These are phyloP conservation scores for Eudyptes chrysolophus DNA, from an alignment of 2,113 vertebrate genomes.

Conservation along the genomic window DNA sequence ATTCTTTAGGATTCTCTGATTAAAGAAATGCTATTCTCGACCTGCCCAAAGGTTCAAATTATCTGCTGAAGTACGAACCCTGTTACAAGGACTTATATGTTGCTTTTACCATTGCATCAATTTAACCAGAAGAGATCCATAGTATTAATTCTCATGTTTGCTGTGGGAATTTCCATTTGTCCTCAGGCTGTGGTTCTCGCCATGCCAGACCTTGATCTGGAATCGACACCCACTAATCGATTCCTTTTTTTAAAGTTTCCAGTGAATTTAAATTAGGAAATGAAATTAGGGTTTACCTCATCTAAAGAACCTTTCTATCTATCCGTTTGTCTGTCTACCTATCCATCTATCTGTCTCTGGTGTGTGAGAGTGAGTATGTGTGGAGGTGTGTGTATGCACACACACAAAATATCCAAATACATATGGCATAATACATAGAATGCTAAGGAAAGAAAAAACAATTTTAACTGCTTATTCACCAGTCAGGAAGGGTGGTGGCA, in stretches of 20 bases:
- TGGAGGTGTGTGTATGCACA: neutral
- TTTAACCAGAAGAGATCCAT: neutral
- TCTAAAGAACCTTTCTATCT: neutral
- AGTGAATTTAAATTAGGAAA: neutral
- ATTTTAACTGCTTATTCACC: neutral
- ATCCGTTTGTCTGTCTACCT: no score
- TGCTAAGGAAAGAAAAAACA: neutral
- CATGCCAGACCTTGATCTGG: neutral
- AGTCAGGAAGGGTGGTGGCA: neutral
- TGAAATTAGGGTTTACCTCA: neutral
- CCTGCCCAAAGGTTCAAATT: neutral
- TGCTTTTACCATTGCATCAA: neutral
- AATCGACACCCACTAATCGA: neutral
- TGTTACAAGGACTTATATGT: neutral
- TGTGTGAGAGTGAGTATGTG: neutral
- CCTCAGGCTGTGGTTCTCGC: neutral
- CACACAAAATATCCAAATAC: neutral
- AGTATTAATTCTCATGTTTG: neutral
- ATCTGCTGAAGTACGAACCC: neutral
- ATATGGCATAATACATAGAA: neutral
- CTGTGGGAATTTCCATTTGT: neutral
- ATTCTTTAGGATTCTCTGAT: neutral
- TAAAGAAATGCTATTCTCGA: neutral
- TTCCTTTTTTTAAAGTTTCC: neutral
- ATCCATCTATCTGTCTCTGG: neutral